Evolutionary conservation across 37 sponge, comb jelly and placozoan species (phyloP), one percentile per base, ranked within the genome.

Genomic region (Tethya wilhelma): DNA sequence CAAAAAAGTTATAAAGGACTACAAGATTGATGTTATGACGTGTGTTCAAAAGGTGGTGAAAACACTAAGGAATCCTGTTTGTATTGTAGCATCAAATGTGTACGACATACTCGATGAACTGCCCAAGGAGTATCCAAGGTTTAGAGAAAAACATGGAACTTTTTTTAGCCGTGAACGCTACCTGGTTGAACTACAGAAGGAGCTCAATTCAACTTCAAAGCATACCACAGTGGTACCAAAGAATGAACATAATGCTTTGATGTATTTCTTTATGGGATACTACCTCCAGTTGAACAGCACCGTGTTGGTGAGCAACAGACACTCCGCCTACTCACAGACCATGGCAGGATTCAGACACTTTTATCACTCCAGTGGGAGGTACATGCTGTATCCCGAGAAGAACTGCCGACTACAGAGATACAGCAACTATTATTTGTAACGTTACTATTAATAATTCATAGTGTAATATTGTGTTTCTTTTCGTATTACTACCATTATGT

Each of bases 281-380:
- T 41, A 41, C 64, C 32, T 76, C 28, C 64, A 76, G 45, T 8
- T 76, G 41, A 62, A 76, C 45, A 76, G 77, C 38, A 76, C 77
- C 2, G 64, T 76, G 30, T 28, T 76, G 28, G 2, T 62, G 8
- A 59, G 26, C 45, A 39, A 23, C 23, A 4, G 62, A 19, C 59
- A 62, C 42, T 76, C 77, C 36, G 64, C 14, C 4, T 76, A 62
- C 64, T 76, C 77, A 39, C 29, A 76, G 77, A 76, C 30, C 30
- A 76, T 62, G 77, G 77, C 77, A 41, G 77, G 31, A 23, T 9
- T 76, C 29, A 59, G 63, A 9, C 41, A 76, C 77, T 76, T 76
- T 30, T 76, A 76, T 41, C 45, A 59, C 64, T 26, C 44, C 22
- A 59, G 42, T 14, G 75, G 75, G 2, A 59, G 32, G 32, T 76